These are phyloP conservation scores for Sebastes aleutianus DNA, from an alignment of 2,797 vertebrate species.

Conservation along the genomic window DNA sequence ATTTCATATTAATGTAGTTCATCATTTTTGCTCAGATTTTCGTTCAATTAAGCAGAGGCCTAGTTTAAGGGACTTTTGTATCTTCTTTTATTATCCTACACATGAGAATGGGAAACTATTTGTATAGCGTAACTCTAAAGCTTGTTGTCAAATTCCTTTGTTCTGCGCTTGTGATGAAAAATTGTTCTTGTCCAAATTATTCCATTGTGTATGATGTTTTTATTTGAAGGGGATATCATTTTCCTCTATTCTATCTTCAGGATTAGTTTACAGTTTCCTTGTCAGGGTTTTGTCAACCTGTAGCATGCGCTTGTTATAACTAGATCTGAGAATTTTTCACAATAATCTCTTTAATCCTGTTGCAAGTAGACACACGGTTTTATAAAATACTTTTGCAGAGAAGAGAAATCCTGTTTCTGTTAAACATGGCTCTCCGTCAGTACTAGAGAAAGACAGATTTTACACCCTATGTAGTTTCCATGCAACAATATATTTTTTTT, in stretches of 20 bases:
- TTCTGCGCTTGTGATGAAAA: slow-evolving; percentile 25
- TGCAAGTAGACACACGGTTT: not conserved
- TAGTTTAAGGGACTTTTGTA: slow-evolving; percentile 48
- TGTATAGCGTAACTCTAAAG: slow-evolving; percentile 28
- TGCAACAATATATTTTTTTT: not conserved
- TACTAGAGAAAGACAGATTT: not conserved
- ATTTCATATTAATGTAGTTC: slow-evolving; percentile 70
- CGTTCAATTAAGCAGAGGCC: not conserved
- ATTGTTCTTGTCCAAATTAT: slow-evolving; percentile 21
- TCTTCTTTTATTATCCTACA: slow-evolving; percentile 25
- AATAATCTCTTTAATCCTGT: not conserved
- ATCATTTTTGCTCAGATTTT: slow-evolving; percentile 24
- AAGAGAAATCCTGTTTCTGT: not conserved
- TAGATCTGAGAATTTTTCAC: not conserved
- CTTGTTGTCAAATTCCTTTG: not conserved
- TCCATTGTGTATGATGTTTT: slow-evolving; percentile 27
- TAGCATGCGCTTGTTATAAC: slow-evolving; percentile 23
- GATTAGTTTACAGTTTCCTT: slow-evolving; percentile 5
- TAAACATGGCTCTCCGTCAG: not conserved
- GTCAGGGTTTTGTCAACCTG: slow-evolving; percentile 24
- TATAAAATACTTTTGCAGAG: not conserved
- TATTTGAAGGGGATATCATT: slow-evolving; percentile 6
- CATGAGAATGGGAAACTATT: slow-evolving; percentile 29
- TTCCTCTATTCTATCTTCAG: slow-evolving; percentile 6
- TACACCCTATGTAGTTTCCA: slow-evolving; percentile 33